Percentiles rank a stretch among this genome's conserved stretches.
Conservation (phyloP, 2,113 vertebrate species). For the Nymphicus hollandicus region DNA sequence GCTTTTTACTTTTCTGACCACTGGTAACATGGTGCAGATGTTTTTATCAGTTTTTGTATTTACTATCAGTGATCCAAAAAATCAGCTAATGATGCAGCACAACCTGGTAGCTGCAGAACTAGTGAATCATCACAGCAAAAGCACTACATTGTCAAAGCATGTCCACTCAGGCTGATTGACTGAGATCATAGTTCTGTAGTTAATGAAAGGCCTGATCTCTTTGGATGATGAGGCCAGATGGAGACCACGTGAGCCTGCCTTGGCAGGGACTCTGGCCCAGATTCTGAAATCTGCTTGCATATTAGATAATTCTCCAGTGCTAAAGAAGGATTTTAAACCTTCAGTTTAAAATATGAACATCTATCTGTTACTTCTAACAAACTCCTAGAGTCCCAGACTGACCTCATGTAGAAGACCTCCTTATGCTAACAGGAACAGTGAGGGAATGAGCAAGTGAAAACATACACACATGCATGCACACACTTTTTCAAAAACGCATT, state of each 20-base stretch:
- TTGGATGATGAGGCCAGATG: not conserved
- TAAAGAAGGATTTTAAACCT: not conserved
- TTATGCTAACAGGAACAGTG: not conserved
- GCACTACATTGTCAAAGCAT: not conserved
- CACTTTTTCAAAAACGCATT: not conserved
- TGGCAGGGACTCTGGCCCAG: not conserved
- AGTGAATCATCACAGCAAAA: not conserved
- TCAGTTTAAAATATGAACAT: not conserved
- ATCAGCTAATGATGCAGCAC: not conserved
- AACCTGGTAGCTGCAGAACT: not conserved
- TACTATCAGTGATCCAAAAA: not conserved
- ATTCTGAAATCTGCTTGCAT: constrained; percentile 3
- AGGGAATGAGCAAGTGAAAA: not conserved
- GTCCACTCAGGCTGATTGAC: not conserved
- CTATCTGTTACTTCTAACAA: not conserved
- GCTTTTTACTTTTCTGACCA: not conserved
- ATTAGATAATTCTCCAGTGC: not conserved
- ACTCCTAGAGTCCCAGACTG: not conserved
- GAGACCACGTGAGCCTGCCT: not conserved
- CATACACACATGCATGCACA: not conserved
- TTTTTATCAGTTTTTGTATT: not conserved
- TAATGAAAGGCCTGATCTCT: not conserved
- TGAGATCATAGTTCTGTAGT: constrained; percentile 1
- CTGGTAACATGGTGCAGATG: not conserved
- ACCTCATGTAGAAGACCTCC: not conserved